These are phyloP conservation scores for Addax nasomaculatus DNA, from an alignment of 2,113 vertebrate species.

Conservation along the genomic window DNA sequence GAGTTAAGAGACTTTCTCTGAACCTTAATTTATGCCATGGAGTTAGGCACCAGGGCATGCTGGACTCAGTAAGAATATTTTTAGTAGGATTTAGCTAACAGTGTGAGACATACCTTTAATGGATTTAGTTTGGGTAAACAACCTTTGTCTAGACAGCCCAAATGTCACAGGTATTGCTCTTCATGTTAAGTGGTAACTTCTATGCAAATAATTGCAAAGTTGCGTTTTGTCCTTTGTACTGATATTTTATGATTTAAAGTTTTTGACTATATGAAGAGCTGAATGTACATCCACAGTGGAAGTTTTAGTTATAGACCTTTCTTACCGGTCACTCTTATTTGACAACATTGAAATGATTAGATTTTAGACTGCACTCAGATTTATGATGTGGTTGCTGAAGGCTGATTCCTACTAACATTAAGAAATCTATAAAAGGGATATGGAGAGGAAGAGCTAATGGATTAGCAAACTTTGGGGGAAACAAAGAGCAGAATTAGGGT, in stretches of 20 bases:
- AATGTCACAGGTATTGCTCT: constrained; percentile 73
- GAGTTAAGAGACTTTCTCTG: constrained; percentile 61
- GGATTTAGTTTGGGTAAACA: constrained; percentile 78
- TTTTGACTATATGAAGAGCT: background rate
- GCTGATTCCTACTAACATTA: background rate
- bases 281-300: background rate
- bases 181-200: constrained; percentile 75
- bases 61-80: constrained; percentile 69
- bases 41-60: constrained; percentile 56
- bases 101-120: constrained; percentile 73
- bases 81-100: constrained; percentile 72
- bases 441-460: background rate
- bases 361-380: background rate
- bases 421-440: background rate
- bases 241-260: constrained; percentile 54
- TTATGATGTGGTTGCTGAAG: background rate
- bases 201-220: constrained; percentile 67
- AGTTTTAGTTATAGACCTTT: background rate
- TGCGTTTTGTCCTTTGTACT: constrained; percentile 48
- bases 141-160: constrained; percentile 76
- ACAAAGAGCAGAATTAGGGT: background rate
- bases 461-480: background rate
- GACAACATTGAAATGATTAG: background rate
- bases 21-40: constrained; percentile 67
- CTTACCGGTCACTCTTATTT: background rate